A percentile compares a stretch with the other conserved stretches of the same genome.
phyloP scores from a whole-genome alignment of 2,113 vertebrate species.

The Hepsetus odoe region DNA sequence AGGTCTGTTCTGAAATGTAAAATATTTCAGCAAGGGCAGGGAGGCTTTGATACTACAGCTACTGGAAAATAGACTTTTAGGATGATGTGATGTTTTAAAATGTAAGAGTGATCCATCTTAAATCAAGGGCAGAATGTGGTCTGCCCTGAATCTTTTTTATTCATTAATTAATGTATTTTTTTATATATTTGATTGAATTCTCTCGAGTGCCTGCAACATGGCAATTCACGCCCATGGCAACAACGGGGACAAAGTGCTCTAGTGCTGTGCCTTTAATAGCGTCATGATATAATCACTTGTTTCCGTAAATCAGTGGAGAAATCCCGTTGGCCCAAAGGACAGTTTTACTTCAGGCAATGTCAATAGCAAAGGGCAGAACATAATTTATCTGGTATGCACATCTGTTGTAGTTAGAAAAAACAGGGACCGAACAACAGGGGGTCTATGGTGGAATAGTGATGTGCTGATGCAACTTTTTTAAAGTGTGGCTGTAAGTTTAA shows the following conservation, averaged over 20 bases:
- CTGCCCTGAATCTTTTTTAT: too few species aligned
- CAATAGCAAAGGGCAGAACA: constrained; percentile 39
- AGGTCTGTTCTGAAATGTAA: neutral
- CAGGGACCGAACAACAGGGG: constrained; percentile 11
- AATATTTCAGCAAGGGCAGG: neutral
- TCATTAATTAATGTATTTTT: too few species aligned
- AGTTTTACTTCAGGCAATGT: constrained; percentile 50
- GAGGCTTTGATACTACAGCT: neutral
- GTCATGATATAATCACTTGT: constrained; percentile 38
- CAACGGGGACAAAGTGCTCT: neutral
- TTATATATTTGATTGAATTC: neutral
- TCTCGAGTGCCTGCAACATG: neutral
- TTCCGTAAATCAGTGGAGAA: constrained; percentile 33
- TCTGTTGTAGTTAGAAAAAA: constrained; percentile 43
- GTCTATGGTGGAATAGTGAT: constrained; percentile 25
- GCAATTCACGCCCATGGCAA: neutral
- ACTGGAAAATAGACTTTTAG: neutral
- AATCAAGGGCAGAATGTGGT: neutral
- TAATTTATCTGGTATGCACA: constrained; percentile 52
- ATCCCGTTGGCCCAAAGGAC: constrained; percentile 32
- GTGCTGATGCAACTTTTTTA: neutral
- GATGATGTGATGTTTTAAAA: neutral
- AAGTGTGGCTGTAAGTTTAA: neutral
- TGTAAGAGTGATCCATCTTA: neutral
- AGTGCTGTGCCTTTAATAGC: constrained; percentile 34